These are phyloP conservation scores for Silurus glanis DNA, from an alignment of 2,113 vertebrate species.

Conservation along the genomic window DNA sequence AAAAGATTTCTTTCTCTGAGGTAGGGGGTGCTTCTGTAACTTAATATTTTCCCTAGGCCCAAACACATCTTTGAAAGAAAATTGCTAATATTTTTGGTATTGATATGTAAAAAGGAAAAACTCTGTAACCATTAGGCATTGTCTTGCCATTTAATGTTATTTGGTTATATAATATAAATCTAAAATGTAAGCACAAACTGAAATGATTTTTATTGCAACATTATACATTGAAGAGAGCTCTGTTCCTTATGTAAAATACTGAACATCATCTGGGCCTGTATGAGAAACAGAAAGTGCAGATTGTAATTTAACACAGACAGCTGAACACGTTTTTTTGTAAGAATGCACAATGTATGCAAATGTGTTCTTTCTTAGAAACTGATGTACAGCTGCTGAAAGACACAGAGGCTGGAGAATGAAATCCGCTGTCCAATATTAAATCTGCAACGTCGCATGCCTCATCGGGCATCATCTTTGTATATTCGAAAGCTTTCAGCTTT, in stretches of 20 bases:
- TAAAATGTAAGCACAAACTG: neutral
- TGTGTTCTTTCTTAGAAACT: conserved; percentile 19
- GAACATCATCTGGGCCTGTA: neutral
- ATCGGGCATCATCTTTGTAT: conserved; percentile 26
- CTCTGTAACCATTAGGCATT: neutral
- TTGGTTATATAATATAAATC: neutral
- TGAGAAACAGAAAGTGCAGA: neutral
- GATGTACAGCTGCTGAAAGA: conserved; percentile 1
- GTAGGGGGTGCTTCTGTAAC: neutral
- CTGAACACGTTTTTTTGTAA: neutral
- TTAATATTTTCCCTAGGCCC: neutral
- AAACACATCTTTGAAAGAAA: neutral
- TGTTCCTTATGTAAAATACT: neutral
- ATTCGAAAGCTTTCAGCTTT: conserved; percentile 31
- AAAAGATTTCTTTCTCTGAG: neutral
- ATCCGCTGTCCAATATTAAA: conserved; percentile 13
- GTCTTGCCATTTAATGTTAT: neutral
- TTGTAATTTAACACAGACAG: neutral
- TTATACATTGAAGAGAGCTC: neutral
- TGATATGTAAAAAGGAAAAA: neutral
- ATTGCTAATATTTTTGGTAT: neutral
- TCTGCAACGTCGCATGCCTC: conserved; percentile 26
- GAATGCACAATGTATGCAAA: neutral
- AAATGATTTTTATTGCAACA: neutral
- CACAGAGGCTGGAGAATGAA: conserved; percentile 36